phyloP scores from a whole-genome alignment of 2,113 vertebrate species.

The Accipiter cooperii region DNA sequence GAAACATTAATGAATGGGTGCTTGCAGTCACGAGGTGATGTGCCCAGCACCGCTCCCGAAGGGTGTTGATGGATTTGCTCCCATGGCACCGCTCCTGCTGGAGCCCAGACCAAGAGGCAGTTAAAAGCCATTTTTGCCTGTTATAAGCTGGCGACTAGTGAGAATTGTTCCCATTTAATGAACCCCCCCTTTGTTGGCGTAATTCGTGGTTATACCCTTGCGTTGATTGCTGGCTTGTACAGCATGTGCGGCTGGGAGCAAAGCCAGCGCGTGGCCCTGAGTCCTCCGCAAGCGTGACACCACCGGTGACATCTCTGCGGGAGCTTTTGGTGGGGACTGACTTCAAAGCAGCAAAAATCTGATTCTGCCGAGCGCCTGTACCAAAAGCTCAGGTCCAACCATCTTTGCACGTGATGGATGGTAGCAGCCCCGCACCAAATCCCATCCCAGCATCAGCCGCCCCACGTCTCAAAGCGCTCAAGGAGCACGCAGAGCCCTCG shows the following conservation, averaged over 20 bases:
- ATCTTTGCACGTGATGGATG: background rate
- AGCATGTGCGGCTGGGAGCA: background rate
- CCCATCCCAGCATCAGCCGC: background rate
- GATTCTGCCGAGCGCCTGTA: background rate
- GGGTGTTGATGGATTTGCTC: background rate
- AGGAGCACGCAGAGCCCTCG: background rate
- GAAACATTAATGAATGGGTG: fast-evolving
- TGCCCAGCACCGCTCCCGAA: fast-evolving
- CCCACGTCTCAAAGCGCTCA: background rate
- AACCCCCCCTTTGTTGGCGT: background rate
- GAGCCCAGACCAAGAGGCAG: background rate
- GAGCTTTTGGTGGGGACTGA: background rate
- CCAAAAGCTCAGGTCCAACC: background rate
- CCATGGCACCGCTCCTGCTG: background rate
- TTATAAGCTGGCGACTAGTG: background rate
- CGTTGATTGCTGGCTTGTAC: background rate
- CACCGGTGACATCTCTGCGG: background rate
- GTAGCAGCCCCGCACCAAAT: background rate
- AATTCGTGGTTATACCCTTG: background rate
- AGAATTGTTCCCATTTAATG: background rate
- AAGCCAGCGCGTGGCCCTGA: fast-evolving
- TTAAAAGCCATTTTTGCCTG: background rate
- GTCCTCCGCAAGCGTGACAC: background rate
- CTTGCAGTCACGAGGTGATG: background rate
- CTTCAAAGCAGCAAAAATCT: background rate